phyloP scores from a whole-genome alignment of 1,140 invertebrate species.

The Oryzaephilus surinamensis region DNA sequence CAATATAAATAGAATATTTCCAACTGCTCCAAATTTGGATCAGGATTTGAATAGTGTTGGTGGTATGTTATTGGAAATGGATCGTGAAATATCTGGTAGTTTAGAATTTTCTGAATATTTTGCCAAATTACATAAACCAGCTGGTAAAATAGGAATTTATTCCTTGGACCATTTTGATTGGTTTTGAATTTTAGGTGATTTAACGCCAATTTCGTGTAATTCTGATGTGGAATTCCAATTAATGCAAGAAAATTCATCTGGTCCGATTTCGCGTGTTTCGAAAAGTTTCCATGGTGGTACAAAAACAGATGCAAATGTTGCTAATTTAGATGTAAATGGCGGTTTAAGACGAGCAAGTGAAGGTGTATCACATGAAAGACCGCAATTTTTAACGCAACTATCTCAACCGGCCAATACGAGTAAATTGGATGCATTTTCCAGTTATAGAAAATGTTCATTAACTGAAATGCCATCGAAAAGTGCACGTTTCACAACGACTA shows the following conservation, averaged over 20 bases:
- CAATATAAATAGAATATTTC: slow-evolving; percentile 42
- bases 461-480: slow-evolving; percentile 1
- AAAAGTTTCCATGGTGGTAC: slow-evolving; percentile 37
- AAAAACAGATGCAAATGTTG: slow-evolving; percentile 26
- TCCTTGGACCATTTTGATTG: not conserved
- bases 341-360: slow-evolving; percentile 31
- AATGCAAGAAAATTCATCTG: slow-evolving; percentile 39
- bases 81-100: slow-evolving; percentile 22
- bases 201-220: slow-evolving; percentile 47
- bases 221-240: slow-evolving; percentile 46
- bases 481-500: slow-evolving; percentile 11
- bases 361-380: slow-evolving; percentile 13
- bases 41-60: slow-evolving; percentile 47
- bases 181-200: slow-evolving; percentile 39
- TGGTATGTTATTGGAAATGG: slow-evolving; percentile 43
- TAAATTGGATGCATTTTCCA: slow-evolving; percentile 2
- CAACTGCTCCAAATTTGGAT: slow-evolving; percentile 42
- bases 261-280: not conserved
- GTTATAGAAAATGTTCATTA: slow-evolving; percentile 11
- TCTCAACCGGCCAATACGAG: slow-evolving; percentile 14
- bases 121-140: slow-evolving; percentile 20
- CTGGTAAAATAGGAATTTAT: slow-evolving; percentile 20
- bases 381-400: slow-evolving; percentile 15
- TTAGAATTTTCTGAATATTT: slow-evolving; percentile 30
- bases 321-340: slow-evolving; percentile 17